These are phyloP conservation scores for Cheilosia vernalis DNA, from an alignment of 2,888 invertebrate genomes.

Conservation along the genomic window DNA sequence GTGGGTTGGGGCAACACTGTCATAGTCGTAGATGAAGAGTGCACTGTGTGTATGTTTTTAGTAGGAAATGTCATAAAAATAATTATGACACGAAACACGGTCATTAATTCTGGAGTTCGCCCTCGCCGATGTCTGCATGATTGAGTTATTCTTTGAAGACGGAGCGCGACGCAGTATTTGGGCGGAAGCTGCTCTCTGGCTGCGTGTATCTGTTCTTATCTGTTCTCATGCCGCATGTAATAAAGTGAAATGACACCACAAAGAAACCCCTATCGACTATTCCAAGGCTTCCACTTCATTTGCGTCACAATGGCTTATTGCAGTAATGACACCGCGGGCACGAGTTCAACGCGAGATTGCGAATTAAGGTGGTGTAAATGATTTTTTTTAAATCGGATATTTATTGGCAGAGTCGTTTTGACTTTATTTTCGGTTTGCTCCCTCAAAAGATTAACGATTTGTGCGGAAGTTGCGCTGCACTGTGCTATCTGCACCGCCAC, in stretches of 20 bases:
- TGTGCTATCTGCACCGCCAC: conserved; percentile 28
- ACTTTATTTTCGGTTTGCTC: too few species aligned
- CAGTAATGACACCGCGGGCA: conserved; percentile 32
- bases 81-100: conserved; percentile 59
- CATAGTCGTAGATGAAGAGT: background rate
- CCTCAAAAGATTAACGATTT: conserved; percentile 19
- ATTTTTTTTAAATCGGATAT: conserved; percentile 36
- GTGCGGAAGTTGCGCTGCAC: background rate
- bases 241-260: too few species aligned
- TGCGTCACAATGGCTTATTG: conserved; percentile 46
- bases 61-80: conserved; percentile 63
- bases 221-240: too few species aligned
- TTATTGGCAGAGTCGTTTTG: conserved; percentile 29
- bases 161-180: conserved; percentile 3
- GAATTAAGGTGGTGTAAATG: conserved; percentile 44
- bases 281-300: conserved; percentile 47
- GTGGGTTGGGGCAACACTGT: conserved; percentile 9
- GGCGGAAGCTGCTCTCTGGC: conserved; percentile 27
- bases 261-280: conserved; percentile 1
- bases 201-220: background rate
- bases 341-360: background rate
- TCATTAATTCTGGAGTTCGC: conserved; percentile 47
- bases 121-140: conserved; percentile 11
- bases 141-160: conserved; percentile 52
- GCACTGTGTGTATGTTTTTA: conserved; percentile 14